Conservation (phyloP, 2,888 invertebrate species). For the Steinernema scapterisci region DNA sequence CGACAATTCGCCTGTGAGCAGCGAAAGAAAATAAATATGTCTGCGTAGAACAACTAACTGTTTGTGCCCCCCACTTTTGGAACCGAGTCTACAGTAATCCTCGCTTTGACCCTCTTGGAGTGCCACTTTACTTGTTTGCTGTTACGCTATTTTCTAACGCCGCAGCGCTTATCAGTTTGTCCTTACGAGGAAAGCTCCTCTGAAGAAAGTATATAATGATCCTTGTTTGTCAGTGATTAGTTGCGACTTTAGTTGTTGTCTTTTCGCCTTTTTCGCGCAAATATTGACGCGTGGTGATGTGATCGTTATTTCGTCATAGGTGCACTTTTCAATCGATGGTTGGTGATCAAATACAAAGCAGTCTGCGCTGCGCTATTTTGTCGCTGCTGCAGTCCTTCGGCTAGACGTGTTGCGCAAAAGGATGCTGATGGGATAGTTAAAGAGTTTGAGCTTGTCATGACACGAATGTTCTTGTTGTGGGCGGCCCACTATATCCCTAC, state of each 20-base stretch:
- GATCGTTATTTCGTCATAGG: conserved; percentile 9
- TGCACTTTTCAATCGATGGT: background rate
- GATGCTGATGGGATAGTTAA: too few relatives aligned
- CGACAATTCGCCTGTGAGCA: conserved; percentile 25
- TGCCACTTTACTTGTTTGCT: background rate
- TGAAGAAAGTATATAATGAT: background rate
- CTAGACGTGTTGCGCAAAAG: too few relatives aligned
- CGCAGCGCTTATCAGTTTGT: background rate
- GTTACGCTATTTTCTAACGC: background rate
- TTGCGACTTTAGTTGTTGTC: background rate
- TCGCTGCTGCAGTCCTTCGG: too few relatives aligned
- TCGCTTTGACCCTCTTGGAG: background rate
- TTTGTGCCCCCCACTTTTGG: background rate
- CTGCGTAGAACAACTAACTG: background rate
- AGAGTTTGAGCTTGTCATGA: too few relatives aligned
- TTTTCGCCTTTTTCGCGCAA: conserved; percentile 9
- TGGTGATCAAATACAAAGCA: background rate
- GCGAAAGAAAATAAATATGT: conserved; percentile 30
- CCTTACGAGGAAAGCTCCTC: background rate
- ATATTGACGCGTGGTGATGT: conserved; percentile 10
- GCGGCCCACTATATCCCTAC: background rate
- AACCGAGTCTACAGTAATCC: background rate
- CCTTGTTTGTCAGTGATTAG: background rate
- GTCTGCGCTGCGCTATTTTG: background rate
- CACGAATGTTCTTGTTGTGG: background rate